Evolutionary conservation across 2,888 invertebrate species (phyloP).

Genomic region (Napeogenes sylphis): DNA sequence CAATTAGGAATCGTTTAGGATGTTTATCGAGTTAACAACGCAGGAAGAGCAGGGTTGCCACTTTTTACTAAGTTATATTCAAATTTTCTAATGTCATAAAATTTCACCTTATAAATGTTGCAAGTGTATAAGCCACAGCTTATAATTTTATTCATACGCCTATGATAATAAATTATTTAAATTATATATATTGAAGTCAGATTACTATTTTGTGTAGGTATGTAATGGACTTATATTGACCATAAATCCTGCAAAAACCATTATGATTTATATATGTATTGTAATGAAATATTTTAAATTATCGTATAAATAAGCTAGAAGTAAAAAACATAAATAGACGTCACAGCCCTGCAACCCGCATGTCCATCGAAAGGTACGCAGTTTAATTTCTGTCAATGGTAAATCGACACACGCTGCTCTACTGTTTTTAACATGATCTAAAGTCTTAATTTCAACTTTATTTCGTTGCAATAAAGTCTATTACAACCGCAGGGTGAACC

Average conservation of each 20-base stretch:
- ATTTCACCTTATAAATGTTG: too few species aligned
- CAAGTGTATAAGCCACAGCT: too few species aligned
- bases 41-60: constrained; percentile 31
- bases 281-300: too few species aligned
- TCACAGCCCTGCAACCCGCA: constrained; percentile 38
- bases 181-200: too few species aligned
- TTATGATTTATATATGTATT: too few species aligned
- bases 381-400: constrained; percentile 41
- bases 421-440: constrained; percentile 8
- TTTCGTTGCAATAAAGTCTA: neutral
- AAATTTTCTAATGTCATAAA: neutral
- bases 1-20: constrained; percentile 42
- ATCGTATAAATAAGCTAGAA: too few species aligned
- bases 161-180: too few species aligned
- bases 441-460: constrained; percentile 15
- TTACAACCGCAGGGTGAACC: constrained; percentile 15
- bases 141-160: too few species aligned
- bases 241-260: too few species aligned
- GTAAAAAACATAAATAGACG: neutral
- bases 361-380: constrained; percentile 38
- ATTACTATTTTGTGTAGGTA: too few species aligned
- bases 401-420: constrained; percentile 26
- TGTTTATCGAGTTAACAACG: constrained; percentile 38
- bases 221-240: too few species aligned
- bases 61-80: neutral